Base-by-base conservation (phyloP, 2,113 vertebrate species). In the Macquaria australasica region DNA sequence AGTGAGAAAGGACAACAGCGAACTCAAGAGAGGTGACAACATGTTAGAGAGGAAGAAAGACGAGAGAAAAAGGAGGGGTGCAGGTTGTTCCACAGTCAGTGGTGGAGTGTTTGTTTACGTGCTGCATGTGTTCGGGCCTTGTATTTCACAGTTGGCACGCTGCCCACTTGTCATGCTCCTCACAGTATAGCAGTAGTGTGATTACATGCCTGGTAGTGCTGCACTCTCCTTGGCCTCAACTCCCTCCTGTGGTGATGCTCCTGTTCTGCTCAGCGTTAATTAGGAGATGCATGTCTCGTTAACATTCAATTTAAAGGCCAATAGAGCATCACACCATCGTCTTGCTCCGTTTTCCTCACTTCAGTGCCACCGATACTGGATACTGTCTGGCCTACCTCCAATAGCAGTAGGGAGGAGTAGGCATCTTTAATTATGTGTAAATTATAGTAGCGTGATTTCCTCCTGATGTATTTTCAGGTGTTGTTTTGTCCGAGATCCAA, bases 251-350 rank as follows among this genome's bases (percentile, higher is more conserved):
- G 85, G 87, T 77, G 89, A 83, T 77, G 84, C 88, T 88, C 87
- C 68, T 85, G 91, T 87, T 92, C 94, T 77, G 87, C 91, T 94
- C 92, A 55, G 77, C 87, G 79, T 93, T 96, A 95, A 96, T 96
- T 96, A 95, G 94, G 86, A 95, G 94, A 91, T 90, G 81, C 91
- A 62, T 91, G 94, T 95, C 96, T 95, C 91, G 87, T 95, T 96
- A 96, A 93, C 95, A 95, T 96, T 96, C 94, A 96, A 94, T 96
- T 95, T 95, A 86, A 93, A 90, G 94, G 92, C 92, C 95, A 95
- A 73, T 86, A 90, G 91, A 95, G 94, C 93, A 85, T 89, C 76
- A 18, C 87, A 39, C 72, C 81, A 20, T 73, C 75, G 79, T 84
- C 86, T 81, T 63, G 77, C 89, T 78, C 51, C 60, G 72, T 74